A percentile compares a stretch with the other conserved stretches of the same genome.
phyloP scores from a whole-genome alignment of 1,140 invertebrate species.

The Chironomus striatipennis region DNA sequence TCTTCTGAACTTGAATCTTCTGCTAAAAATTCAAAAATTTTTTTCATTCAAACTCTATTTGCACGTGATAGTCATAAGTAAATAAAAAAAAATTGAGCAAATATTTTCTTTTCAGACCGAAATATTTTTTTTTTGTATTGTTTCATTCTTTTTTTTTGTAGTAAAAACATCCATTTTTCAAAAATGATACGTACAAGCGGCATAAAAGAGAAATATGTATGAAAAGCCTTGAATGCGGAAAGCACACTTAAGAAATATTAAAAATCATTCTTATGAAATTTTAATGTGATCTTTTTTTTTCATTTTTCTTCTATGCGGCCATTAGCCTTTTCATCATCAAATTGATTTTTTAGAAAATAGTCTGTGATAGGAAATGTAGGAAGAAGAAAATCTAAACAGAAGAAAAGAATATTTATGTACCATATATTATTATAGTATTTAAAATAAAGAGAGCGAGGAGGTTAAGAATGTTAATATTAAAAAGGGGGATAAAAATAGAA shows the following conservation, averaged over 20 bases:
- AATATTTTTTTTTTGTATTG: neutral
- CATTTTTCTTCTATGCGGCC: neutral
- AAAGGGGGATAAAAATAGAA: conserved; percentile 20
- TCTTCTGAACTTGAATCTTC: neutral
- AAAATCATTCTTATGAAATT: neutral
- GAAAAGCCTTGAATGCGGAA: neutral
- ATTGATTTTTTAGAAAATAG: neutral
- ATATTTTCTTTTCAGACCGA: too few relatives aligned
- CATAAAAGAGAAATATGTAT: neutral
- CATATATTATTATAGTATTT: neutral
- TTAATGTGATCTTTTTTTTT: neutral
- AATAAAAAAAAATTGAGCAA: too few relatives aligned
- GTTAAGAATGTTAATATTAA: neutral
- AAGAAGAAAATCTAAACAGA: neutral
- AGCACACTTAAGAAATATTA: neutral
- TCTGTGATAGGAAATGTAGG: neutral
- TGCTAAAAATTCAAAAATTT: neutral
- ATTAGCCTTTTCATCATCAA: neutral
- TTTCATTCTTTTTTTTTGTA: neutral
- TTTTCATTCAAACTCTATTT: too few relatives aligned
- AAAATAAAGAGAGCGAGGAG: neutral
- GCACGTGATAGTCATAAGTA: too few relatives aligned
- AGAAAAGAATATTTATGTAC: neutral
- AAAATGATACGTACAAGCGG: neutral
- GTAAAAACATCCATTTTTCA: too few relatives aligned